Base-by-base conservation (phyloP, 2,888 invertebrate species). In the Pachymerium ferrugineum region DNA sequence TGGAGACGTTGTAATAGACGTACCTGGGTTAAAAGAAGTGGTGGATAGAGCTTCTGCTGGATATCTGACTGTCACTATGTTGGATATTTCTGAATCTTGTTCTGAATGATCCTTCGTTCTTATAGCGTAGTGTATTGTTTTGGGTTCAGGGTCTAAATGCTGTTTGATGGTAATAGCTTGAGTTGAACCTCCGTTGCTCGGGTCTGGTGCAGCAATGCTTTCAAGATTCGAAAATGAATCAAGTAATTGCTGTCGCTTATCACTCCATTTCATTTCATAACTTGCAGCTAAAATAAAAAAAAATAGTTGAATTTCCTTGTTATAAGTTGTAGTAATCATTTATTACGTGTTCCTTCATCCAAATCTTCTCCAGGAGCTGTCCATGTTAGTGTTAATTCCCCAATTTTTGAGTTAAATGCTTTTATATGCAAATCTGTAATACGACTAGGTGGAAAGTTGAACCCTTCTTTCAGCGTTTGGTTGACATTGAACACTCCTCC, bases 381-480 rank as follows among this genome's bases (percentile, higher is more conserved):
- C 87, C 88, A 88, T 0, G 83, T 82, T 8, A 88, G 80, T 14
- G 85, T 82, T 1, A 85, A 82, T 74, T 85, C 85, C 38, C 84
- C 84, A 77, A 85, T 84, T 30, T 84, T 82, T 0, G 83, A 80
- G 16, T 85, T 78, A 0, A 85, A 80, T 25, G 30, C 54, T 2
- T 85, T 83, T 0, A 84, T 85, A 69, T 81, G 81, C 14, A 88
- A 80, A 80, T 88, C 87, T 0, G 86, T 86, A 38, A 88, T 85
- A 28, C 86, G 81, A 1, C 86, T 85, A 0, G 85, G 85, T 4
- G 83, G 80, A 70, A 80, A 79, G 62, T 78, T 79, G 2, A 78
- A 74, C 73, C 85, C 83, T 62, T 84, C 82, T 0, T 19, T 3
- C 30, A 78, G 76, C n/a, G 78, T 77, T 69, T 75, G 75, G 0